Evolutionary conservation across 2,113 vertebrate genomes (phyloP), one percentile per base, ranked within the genome.

Genomic region (Phalacrocorax aristotelis): DNA sequence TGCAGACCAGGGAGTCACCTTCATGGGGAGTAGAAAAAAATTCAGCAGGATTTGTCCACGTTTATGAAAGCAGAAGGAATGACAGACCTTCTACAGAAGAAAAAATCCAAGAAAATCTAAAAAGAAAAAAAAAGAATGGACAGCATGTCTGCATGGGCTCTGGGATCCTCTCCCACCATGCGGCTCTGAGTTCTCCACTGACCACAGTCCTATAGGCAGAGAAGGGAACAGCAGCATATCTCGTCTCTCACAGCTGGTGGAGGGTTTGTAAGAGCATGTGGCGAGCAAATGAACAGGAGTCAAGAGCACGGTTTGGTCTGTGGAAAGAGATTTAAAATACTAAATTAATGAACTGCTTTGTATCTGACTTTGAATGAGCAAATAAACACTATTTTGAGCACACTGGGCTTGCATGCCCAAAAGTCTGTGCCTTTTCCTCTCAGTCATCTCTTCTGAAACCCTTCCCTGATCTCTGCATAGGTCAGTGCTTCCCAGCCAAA

Each of bases 261-360:
- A 98, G 97, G 6, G 99, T 99, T 87, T 99, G 98, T 93, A 99
- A 97, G 58, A 99, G 99, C 76, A 60, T 98, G 97, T 98, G 99
- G 93, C 98, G 98, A 92, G 99, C 98, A 27, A 97, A 98, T 8
- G 98, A 97, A 89, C 99, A 99, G 11, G 98, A 98, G 86, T 99
- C 99, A 94, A 99, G 97, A 54, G 98, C 98, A n/a, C 98, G 98
- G 77, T 98, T 99, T 92, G 98, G 99, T 93, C 99, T 99, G 97
- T 13, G 42, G 83, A 93, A 58, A 97, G 13, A 85, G 4, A 42
- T 51, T 91, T 71, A 30, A 89, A 82, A 40, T 4, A 51, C 25
- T 15, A 10, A 69, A 61, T 66, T 46, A 34, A 44, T 46, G 15
- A 72, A 65, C 26, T 30, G 42, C 27, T 85, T 61, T 57, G 17